phyloP scores from a whole-genome alignment of 2,888 invertebrate species.

The Aphidius colemani region DNA sequence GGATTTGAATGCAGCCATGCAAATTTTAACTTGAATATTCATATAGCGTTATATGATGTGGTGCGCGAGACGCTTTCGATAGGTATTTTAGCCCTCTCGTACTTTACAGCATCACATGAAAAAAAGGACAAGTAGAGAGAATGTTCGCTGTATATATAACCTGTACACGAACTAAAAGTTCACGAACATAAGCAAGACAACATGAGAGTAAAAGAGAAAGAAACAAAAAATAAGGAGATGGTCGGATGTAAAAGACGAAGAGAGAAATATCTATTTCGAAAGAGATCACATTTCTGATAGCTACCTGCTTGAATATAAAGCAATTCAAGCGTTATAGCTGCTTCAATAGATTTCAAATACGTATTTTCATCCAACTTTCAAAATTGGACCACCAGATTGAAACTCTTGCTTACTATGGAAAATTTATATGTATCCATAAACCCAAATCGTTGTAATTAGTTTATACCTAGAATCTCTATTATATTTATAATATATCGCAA shows the following conservation, averaged over 20 bases:
- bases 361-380: constrained; percentile 42
- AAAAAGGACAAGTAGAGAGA: no score
- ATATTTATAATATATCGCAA: neutral
- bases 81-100: constrained; percentile 12
- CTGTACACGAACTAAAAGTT: constrained; percentile 6
- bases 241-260: neutral
- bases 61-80: constrained; percentile 12
- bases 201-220: constrained; percentile 5
- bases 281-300: constrained; percentile 24
- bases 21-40: constrained; percentile 52
- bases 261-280: constrained; percentile 19
- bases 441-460: neutral
- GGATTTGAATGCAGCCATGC: constrained; percentile 57
- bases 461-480: neutral
- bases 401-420: constrained; percentile 33
- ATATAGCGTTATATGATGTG: constrained; percentile 41
- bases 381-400: constrained; percentile 45
- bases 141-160: constrained; percentile 5
- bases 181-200: constrained; percentile 17
- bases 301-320: constrained; percentile 46
- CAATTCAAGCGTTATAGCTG: constrained; percentile 37
- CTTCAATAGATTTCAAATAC: constrained; percentile 38
- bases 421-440: constrained; percentile 6
- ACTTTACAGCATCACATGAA: no score
- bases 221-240: constrained; percentile 16